These are phyloP conservation scores for Linepithema humile DNA, from an alignment of 1,140 invertebrate species.

Conservation along the genomic window DNA sequence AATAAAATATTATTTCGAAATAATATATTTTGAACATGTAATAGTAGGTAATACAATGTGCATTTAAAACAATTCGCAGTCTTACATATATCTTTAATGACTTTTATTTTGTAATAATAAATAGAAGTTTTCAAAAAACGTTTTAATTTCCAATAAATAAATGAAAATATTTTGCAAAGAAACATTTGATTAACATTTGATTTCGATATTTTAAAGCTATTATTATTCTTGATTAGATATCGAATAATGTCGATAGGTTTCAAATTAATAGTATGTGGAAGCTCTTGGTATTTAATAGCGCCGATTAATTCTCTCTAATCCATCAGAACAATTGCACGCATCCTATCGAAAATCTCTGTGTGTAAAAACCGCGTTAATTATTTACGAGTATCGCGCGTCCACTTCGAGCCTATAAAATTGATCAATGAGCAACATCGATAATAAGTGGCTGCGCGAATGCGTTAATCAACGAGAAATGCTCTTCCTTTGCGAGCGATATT, in stretches of 20 bases:
- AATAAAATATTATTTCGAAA: too few relatives aligned
- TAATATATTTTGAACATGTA: too few relatives aligned
- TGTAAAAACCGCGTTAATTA: not conserved
- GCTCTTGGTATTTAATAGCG: not conserved
- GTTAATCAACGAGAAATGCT: constrained; percentile 41
- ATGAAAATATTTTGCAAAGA: too few relatives aligned
- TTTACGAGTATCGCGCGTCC: not conserved
- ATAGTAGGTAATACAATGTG: too few relatives aligned
- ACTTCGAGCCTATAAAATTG: not conserved
- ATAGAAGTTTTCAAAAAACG: too few relatives aligned
- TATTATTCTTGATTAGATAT: constrained; percentile 3
- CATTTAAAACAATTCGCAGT: too few relatives aligned
- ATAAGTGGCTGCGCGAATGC: not conserved
- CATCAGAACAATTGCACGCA: not conserved
- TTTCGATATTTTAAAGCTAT: too few relatives aligned
- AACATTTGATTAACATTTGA: too few relatives aligned
- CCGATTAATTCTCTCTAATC: not conserved
- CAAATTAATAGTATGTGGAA: not conserved
- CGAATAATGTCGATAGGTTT: not conserved
- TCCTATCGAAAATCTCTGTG: too few relatives aligned
- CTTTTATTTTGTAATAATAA: too few relatives aligned
- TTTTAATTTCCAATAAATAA: too few relatives aligned
- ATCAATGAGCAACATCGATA: not conserved
- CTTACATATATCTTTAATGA: too few relatives aligned
- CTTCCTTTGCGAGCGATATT: constrained; percentile 4